Percentiles rank a stretch among this genome's conserved stretches.
These are phyloP conservation scores for Drosophila borealis DNA, from an alignment of 2,888 invertebrate genomes.

Conservation along the genomic window DNA sequence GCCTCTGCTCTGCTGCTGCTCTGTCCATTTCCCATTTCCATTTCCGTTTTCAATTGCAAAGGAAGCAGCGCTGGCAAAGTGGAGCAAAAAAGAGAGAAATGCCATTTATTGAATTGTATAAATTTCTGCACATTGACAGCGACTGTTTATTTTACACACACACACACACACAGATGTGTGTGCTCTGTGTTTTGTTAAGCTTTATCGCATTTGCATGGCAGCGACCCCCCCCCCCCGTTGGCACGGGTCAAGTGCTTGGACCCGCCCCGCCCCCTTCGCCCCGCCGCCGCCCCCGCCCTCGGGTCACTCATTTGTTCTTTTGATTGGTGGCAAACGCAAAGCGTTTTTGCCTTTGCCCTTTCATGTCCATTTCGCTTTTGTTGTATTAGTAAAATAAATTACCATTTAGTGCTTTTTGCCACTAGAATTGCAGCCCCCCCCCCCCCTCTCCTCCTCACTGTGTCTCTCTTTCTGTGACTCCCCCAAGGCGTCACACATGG, in stretches of 20 bases:
- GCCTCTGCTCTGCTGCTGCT: not conserved
- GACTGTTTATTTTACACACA: constrained; percentile 72
- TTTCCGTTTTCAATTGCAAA: constrained; percentile 75
- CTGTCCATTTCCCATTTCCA: constrained; percentile 64
- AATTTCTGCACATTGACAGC: constrained; percentile 76
- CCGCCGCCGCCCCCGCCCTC: constrained; percentile 39
- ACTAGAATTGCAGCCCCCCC: constrained; percentile 42
- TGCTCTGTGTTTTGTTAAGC: constrained; percentile 63
- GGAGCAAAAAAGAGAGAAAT: constrained; percentile 55
- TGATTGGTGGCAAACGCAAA: constrained; percentile 68
- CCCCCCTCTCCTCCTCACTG: not conserved
- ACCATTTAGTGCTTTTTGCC: constrained; percentile 80
- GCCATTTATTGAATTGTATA: constrained; percentile 82
- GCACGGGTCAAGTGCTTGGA: constrained; percentile 65
- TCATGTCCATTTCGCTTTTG: constrained; percentile 55
- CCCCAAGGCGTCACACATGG: constrained; percentile 68
- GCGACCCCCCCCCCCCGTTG: constrained; percentile 9
- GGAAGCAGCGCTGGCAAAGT: constrained; percentile 38
- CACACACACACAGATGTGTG: constrained; percentile 27
- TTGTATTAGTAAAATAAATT: constrained; percentile 81
- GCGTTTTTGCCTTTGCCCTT: constrained; percentile 60
- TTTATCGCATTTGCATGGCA: constrained; percentile 75
- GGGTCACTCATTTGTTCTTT: constrained; percentile 77
- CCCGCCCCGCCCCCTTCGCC: constrained; percentile 14
- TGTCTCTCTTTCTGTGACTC: not conserved